Percentiles rank a stretch among this genome's conserved stretches.
phyloP scores from a whole-genome alignment of 2,888 invertebrate genomes.

The Himalopsyche japonica region DNA sequence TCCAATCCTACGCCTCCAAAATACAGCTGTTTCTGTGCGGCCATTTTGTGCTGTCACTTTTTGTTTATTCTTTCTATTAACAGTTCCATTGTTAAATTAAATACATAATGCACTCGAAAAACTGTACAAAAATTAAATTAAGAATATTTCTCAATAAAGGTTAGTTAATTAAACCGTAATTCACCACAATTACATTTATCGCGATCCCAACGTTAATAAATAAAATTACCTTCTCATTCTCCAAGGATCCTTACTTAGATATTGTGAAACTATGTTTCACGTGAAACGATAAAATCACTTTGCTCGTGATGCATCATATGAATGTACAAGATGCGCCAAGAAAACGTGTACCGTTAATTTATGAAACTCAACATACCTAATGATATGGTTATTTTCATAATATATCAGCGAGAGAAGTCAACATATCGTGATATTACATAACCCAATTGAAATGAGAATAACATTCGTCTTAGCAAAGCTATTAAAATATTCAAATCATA shows the following conservation, averaged over 20 bases:
- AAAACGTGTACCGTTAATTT: not conserved
- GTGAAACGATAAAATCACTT: not conserved
- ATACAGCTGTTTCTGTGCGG: too few species aligned
- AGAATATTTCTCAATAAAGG: not conserved
- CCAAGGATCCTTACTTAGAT: constrained; percentile 16
- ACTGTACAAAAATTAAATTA: not conserved
- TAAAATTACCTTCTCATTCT: not conserved
- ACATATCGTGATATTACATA: too few species aligned
- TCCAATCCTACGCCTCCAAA: too few species aligned
- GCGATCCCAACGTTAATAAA: not conserved
- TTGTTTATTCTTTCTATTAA: not conserved
- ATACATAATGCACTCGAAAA: not conserved
- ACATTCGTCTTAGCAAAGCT: too few species aligned
- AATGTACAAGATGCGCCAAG: not conserved
- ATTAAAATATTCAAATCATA: too few species aligned
- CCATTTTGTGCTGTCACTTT: too few species aligned
- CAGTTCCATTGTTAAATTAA: not conserved
- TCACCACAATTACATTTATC: not conserved
- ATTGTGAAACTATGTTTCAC: not conserved
- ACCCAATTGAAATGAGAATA: too few species aligned
- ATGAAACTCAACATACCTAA: not conserved
- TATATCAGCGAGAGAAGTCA: too few species aligned
- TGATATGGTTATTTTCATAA: too few species aligned
- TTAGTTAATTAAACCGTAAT: not conserved
- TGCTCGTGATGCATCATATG: not conserved